These are phyloP conservation scores for Loris lydekkerianus DNA, from an alignment of 2,797 vertebrate species.

Conservation along the genomic window DNA sequence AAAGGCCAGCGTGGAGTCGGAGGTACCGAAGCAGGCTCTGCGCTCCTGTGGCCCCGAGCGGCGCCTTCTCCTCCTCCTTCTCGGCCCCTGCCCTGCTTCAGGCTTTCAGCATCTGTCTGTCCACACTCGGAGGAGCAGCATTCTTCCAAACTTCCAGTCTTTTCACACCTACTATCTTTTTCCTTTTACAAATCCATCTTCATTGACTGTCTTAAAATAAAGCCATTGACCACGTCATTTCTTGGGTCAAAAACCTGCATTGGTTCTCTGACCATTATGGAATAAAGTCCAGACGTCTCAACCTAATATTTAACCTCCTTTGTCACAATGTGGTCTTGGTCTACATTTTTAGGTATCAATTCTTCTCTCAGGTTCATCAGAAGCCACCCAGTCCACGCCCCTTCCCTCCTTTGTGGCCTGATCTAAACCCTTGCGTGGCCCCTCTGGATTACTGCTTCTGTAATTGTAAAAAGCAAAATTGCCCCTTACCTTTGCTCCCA, in stretches of 20 bases:
- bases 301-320: neutral
- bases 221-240: neutral
- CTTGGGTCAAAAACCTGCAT: neutral
- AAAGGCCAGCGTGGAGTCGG: neutral
- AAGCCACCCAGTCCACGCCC: neutral
- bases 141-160: neutral
- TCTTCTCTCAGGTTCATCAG: neutral
- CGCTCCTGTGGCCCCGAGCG: neutral
- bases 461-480: neutral
- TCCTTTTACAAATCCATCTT: neutral
- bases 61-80: neutral
- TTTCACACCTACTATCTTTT: neutral
- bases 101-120: neutral
- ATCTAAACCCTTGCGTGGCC: neutral
- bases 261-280: neutral
- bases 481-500: neutral
- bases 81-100: neutral
- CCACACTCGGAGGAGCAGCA: neutral
- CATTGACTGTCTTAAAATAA: neutral
- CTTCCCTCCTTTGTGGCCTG: no score
- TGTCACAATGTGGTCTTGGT: neutral
- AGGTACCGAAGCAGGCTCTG: neutral
- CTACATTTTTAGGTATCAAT: neutral
- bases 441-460: neutral
- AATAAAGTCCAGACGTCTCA: neutral